Base-by-base conservation (phyloP, 1,140 invertebrate genomes). In the Drosophila pseudoobscura region DNA sequence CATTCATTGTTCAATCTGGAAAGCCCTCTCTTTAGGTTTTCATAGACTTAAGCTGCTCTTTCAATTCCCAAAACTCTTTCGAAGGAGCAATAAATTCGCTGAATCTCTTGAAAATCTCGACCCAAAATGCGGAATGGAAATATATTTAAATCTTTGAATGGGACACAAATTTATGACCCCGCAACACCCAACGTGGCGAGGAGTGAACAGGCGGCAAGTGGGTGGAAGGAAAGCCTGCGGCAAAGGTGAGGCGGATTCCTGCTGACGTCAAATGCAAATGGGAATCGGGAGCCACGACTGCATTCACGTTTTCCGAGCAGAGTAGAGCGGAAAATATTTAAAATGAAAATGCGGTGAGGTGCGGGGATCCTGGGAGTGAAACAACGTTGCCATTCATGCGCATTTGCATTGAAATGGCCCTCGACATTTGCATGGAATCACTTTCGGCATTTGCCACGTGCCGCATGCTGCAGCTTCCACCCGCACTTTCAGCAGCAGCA, bases 341-440 rank as follows among this genome's bases (percentile, higher is more conserved):
- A 79, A 76, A 85, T 79, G 58, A 72, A 75, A 75, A 54, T 49
- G 45, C 43, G 53, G 20, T 6, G 50, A 26, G 52, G 24, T 11
- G 13, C 26, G n/a, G 17, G 8, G 24, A 26, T 11, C 6, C 4
- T 20, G 44, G 8, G 29, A 49, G 17, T 31, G 15, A 43, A 61
- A 51, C 53, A 76, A 76, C 57, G 62, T 75, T 66, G 66, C 76
- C 80, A 74, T 74, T 84, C 80, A 78, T 80, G 78, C 54, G 52
- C 60, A 87, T 85, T 87, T 85, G 74, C 80, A 87, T 71, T 82
- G 69, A 78, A 87, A 75, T 80, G 78, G 70, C 82, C 70, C 72
- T 75, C 65, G 78, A 66, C 51, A 85, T 87, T 85, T 85, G 78
- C 82, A 78, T 85, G 64, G 69, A 64, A 58, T 68, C 55, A 68